These are phyloP conservation scores for Cyphomyrus plagiostoma DNA, from an alignment of 2,113 vertebrate genomes.

Conservation along the genomic window DNA sequence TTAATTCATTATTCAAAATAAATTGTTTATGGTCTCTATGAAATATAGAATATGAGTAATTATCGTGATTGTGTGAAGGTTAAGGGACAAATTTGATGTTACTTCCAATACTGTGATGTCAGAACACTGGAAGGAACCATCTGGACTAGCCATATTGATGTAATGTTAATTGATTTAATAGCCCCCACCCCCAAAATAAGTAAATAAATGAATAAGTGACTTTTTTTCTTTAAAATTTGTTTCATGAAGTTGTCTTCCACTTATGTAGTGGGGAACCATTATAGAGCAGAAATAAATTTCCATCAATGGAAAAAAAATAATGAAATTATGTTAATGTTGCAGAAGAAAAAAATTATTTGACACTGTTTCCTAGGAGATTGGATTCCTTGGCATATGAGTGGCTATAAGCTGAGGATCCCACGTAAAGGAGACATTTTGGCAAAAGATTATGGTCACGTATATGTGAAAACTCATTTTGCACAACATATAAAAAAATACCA, in stretches of 20 bases:
- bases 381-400: conserved; percentile 24
- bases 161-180: not conserved
- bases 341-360: not conserved
- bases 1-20: conserved; percentile 36
- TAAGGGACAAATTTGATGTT: conserved; percentile 36
- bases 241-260: not conserved
- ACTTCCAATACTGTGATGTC: not conserved
- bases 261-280: conserved; percentile 13
- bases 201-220: not conserved
- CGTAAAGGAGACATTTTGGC: not conserved
- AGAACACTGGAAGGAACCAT: conserved; percentile 32
- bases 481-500: not conserved
- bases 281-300: conserved; percentile 8
- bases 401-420: conserved; percentile 2
- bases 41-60: conserved; percentile 21
- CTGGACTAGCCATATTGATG: conserved; percentile 13
- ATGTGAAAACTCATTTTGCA: not conserved
- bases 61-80: conserved; percentile 20
- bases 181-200: not conserved
- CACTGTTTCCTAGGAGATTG: not conserved
- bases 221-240: not conserved
- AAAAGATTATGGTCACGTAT: not conserved
- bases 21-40: conserved; percentile 27
- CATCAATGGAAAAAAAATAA: not conserved
- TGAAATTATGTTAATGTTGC: not conserved